These are phyloP conservation scores for Tylochromis polylepis DNA, from an alignment of 2,113 vertebrate species.

Conservation along the genomic window DNA sequence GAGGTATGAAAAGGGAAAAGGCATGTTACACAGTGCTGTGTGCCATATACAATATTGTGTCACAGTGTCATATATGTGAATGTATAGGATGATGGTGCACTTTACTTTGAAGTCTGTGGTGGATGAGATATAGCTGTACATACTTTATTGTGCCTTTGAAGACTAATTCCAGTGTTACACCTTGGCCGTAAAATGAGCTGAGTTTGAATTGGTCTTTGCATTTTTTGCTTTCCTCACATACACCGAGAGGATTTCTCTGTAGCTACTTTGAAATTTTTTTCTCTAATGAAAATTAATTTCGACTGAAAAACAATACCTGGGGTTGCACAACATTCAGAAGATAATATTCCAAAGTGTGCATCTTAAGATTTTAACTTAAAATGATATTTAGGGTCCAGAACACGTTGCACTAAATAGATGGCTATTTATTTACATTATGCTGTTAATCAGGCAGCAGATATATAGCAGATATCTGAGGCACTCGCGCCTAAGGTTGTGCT, in stretches of 20 bases:
- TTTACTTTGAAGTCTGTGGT: slow-evolving; percentile 58
- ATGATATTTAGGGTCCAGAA: not conserved
- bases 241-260: slow-evolving; percentile 8
- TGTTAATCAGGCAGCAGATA: not conserved
- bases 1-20: slow-evolving; percentile 17
- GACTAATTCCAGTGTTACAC: slow-evolving; percentile 54
- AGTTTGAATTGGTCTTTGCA: slow-evolving; percentile 41
- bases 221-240: slow-evolving; percentile 3
- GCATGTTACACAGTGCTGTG: slow-evolving; percentile 37
- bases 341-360: slow-evolving; percentile 5
- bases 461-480: not conserved
- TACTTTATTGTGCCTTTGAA: slow-evolving; percentile 75
- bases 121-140: slow-evolving; percentile 63
- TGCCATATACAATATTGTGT: slow-evolving; percentile 26
- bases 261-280: slow-evolving; percentile 4
- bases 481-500: slow-evolving; percentile 6
- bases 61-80: slow-evolving; percentile 58
- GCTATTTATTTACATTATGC: not conserved
- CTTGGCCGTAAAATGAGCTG: slow-evolving; percentile 37
- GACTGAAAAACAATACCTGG: not conserved
- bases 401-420: not conserved
- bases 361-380: not conserved
- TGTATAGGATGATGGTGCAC: slow-evolving; percentile 64
- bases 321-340: not conserved
- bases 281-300: not conserved